Base-by-base conservation (phyloP, 2,113 vertebrate genomes). In the Gobio gobio region DNA sequence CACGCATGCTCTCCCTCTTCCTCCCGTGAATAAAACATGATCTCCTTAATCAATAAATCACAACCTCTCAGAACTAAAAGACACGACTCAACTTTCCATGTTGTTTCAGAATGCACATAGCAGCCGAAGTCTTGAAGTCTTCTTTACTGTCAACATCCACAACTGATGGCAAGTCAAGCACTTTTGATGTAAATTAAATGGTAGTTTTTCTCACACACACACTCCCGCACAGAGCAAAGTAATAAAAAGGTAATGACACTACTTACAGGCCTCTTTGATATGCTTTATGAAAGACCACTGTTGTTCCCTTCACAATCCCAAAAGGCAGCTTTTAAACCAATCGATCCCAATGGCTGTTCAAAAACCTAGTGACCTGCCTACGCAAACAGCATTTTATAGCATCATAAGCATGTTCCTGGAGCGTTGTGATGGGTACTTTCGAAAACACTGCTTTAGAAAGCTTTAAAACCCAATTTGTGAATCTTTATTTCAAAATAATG, bases 21-120 rank as follows among this genome's bases (percentile, higher is more conserved):
- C 29, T 70, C 51, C 3, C 26, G 7, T 85, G 83, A 85, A 87
- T 82, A 82, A 85, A 78, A 85, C 86, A 87, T 87, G 29, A 82
- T 66, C 72, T 78, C 36, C 63, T 51, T 75, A 77, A 82, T 85
- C 83, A 85, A 82, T 82, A 87, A 77, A 85, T 79, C 47, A 72
- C 64, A 56, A 82, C 64, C 64, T 56, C 80, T 82, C 64, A 70
- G 49, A 82, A 40, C 80, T 70, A 40, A 70, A 82, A 82, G 33
- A 59, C 61, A 80, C 0, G 59, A 66, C 59, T 81, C 26, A 40
- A 70, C 64, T 70, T 82, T 56, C 64, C 63, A 70, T 82, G 80
- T 72, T 70, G 29, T 54, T 70, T 54, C 26, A 54, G 47, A 56
- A 70, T 49, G 4, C 40, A 80, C 63, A 47, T 4, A 47, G 45